A percentile compares a stretch with the other conserved stretches of the same genome.
Evolutionary conservation across 2,888 invertebrate species (phyloP).

Genomic region (Nephrocerus scutellatus): DNA sequence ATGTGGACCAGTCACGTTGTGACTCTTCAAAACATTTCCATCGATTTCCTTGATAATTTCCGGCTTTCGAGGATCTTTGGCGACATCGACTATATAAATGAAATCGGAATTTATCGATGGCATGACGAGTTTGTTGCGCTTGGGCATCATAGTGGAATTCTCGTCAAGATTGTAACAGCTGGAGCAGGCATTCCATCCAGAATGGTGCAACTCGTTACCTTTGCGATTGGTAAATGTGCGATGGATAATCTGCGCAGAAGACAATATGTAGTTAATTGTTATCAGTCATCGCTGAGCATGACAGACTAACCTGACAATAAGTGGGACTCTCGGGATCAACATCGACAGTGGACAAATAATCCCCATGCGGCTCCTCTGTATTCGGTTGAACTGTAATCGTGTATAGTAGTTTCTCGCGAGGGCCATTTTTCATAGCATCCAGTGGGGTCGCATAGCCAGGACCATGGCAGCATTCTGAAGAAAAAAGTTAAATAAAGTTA

Average conservation of each 20-base stretch:
- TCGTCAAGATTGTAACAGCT: conserved; percentile 62
- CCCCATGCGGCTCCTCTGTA: conserved; percentile 58
- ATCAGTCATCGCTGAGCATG: background rate
- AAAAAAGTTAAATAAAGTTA: conserved; percentile 7
- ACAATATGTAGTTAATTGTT: background rate
- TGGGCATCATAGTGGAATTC: conserved; percentile 47
- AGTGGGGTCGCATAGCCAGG: conserved; percentile 73
- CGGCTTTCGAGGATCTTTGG: conserved; percentile 65
- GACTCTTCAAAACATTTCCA: conserved; percentile 65
- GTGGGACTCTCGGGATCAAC: conserved; percentile 80
- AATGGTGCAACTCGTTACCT: conserved; percentile 90
- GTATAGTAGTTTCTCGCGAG: conserved; percentile 79
- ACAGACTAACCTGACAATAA: conserved; percentile 64
- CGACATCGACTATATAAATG: conserved; percentile 77
- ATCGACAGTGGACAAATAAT: conserved; percentile 86
- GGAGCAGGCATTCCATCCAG: conserved; percentile 96
- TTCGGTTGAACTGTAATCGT: conserved; percentile 81
- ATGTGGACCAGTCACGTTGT: conserved; percentile 80
- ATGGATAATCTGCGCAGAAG: conserved; percentile 66
- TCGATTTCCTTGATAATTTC: conserved; percentile 73
- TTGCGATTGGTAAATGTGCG: conserved; percentile 68
- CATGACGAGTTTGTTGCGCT: conserved; percentile 72
- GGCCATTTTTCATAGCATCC: conserved; percentile 76
- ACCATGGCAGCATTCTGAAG: conserved; percentile 47
- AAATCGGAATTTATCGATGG: conserved; percentile 76